Evolutionary conservation across 2,888 invertebrate genomes (phyloP), one percentile per base, ranked within the genome.

Genomic region (Lingula anatina): DNA sequence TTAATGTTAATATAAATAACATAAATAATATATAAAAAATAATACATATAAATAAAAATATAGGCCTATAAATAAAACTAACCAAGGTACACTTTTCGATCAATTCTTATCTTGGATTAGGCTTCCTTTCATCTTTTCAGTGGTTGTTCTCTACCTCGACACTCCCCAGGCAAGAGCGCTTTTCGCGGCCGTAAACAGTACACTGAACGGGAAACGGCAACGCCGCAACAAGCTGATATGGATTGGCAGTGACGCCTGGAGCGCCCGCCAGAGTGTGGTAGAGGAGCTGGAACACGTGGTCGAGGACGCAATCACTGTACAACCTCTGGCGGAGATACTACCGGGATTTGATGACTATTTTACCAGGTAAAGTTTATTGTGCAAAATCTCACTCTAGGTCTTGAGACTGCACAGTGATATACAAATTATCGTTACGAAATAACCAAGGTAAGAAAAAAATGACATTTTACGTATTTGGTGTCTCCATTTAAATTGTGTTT

Each of bases 171-270:
- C 80, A 0, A 59, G 60, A 21, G 57, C 62, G 12, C 69, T 82
- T n/a, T 73, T 82, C 65, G 67, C 76, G 36, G 78, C 80, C 5
- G 80, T 80, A 0, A 62, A 70, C 26, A 60, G 76, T 0, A 66
- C 36, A 38, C 20, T 80, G 80, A 60, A 75, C 80, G 2, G 82
- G 82, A 82, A 73, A 82, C 39, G 81, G 81, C 5, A 80, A 80
- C 41, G 82, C 82, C 55, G 81, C 79, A n/a, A n/a, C n/a, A n/a
- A 38, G 23, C 80, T 81, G 60, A 75, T 80, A 2, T 82, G 82
- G 82, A 73, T 83, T 39, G 81, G 81, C 5, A 80, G 80, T 42
- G 82, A 82, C 55, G 81, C 79, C 3, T 82, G 82, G 82, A 78
- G 67, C 35, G 73, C 71, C 5, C 56, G 71, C 9, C 53, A 58